These are phyloP conservation scores for Xanthia icteritia DNA, from an alignment of 2,888 invertebrate species.

Conservation along the genomic window DNA sequence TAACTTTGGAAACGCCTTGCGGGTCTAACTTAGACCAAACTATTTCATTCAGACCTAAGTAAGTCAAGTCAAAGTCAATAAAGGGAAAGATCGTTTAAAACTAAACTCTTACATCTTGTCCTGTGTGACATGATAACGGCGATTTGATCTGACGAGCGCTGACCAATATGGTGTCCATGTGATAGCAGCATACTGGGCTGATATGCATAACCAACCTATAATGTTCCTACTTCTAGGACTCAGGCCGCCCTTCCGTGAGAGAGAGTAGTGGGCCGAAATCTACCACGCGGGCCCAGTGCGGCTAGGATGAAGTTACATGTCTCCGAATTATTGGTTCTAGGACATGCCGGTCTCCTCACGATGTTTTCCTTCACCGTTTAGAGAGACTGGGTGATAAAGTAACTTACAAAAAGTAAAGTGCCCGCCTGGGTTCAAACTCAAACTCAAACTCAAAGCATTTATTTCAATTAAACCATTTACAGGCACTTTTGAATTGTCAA, in stretches of 20 bases:
- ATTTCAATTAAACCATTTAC: too few species aligned
- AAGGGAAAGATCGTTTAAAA: slow-evolving; percentile 8
- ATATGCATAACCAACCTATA: not conserved
- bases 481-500: too few species aligned
- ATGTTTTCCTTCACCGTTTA: not conserved
- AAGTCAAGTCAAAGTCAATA: not conserved
- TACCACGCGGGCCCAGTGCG: not conserved
- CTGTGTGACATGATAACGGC: not conserved
- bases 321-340: not conserved
- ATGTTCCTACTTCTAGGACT: too few species aligned
- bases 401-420: not conserved
- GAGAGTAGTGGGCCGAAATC: not conserved
- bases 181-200: not conserved
- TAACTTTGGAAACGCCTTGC: slow-evolving; percentile 32
- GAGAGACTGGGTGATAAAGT: not conserved
- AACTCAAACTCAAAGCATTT: too few species aligned
- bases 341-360: not conserved
- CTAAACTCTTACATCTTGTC: not conserved
- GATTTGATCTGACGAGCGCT: not conserved
- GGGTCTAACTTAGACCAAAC: slow-evolving; percentile 24
- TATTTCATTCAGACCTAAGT: slow-evolving; percentile 23
- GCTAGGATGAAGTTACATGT: not conserved
- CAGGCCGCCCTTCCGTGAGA: not conserved
- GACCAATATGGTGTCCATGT: not conserved
- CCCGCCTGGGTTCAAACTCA: not conserved